These are phyloP conservation scores for Gallinago media DNA, from an alignment of 2,113 vertebrate genomes.

Conservation along the genomic window DNA sequence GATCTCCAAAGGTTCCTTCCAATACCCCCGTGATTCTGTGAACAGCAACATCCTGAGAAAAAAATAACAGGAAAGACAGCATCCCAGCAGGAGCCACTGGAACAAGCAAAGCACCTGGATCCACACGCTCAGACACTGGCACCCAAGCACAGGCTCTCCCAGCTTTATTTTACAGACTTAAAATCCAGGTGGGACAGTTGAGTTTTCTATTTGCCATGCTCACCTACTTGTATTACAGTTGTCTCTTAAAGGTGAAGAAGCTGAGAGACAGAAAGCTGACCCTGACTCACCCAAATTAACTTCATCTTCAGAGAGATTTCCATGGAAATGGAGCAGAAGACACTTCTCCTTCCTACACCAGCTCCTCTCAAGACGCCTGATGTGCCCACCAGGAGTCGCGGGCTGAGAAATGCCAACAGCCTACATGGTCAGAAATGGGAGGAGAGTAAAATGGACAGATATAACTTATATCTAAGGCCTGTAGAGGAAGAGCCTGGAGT, in stretches of 20 bases:
- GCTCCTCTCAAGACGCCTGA: neutral
- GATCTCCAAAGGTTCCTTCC: too few species aligned
- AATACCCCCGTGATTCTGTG: too few species aligned
- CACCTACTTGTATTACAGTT: neutral
- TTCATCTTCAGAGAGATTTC: neutral
- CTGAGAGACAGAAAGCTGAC: neutral
- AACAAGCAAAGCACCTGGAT: neutral
- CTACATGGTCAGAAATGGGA: neutral
- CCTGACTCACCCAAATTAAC: neutral
- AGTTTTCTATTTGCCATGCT: neutral
- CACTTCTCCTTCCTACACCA: neutral
- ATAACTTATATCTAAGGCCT: neutral
- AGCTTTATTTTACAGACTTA: neutral
- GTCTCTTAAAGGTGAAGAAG: neutral
- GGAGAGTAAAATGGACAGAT: neutral
- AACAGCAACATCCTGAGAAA: neutral
- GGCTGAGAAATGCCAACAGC: neutral
- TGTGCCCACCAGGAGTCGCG: neutral
- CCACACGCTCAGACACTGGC: neutral
- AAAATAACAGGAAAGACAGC: neutral
- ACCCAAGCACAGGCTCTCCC: neutral
- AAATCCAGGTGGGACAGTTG: neutral
- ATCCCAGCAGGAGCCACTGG: neutral
- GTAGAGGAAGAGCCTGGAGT: neutral
- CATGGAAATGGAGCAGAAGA: neutral